Conservation (phyloP, 2,888 invertebrate species). For the Chrysolina haemoptera region DNA sequence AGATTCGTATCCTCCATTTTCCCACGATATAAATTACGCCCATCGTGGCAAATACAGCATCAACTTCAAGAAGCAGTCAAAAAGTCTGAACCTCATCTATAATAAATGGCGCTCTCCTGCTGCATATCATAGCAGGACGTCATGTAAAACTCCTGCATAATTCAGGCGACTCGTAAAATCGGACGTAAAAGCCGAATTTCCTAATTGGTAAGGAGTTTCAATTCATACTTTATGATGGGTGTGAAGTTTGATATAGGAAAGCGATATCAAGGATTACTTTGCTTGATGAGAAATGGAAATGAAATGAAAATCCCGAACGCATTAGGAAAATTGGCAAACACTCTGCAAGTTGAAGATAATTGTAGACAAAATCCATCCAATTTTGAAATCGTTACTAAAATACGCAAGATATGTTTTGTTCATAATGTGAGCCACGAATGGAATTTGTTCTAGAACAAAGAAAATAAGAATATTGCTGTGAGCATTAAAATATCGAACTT, state of each 20-base stretch:
- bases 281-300: slow-evolving; percentile 70
- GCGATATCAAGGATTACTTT: slow-evolving; percentile 69
- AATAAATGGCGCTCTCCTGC: slow-evolving; percentile 29
- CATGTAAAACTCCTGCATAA: slow-evolving; percentile 56
- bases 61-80: slow-evolving; percentile 10
- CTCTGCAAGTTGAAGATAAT: slow-evolving; percentile 66
- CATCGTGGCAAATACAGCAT: slow-evolving; percentile 22
- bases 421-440: background rate
- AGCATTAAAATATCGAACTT: background rate
- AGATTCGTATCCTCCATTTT: background rate
- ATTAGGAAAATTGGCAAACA: slow-evolving; percentile 69
- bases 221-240: slow-evolving; percentile 65
- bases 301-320: slow-evolving; percentile 70
- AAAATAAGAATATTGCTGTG: background rate
- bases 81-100: slow-evolving; percentile 33
- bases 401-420: background rate
- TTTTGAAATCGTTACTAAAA: slow-evolving; percentile 14
- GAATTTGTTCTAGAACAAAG: background rate
- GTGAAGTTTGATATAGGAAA: slow-evolving; percentile 69
- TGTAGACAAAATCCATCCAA: slow-evolving; percentile 41
- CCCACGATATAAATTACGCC: background rate
- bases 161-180: slow-evolving; percentile 65
- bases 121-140: slow-evolving; percentile 30
- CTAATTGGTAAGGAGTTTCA: slow-evolving; percentile 67
- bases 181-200: slow-evolving; percentile 68